phyloP scores from a whole-genome alignment of 2,888 invertebrate species.

The Sarcophaga subvicina region DNA sequence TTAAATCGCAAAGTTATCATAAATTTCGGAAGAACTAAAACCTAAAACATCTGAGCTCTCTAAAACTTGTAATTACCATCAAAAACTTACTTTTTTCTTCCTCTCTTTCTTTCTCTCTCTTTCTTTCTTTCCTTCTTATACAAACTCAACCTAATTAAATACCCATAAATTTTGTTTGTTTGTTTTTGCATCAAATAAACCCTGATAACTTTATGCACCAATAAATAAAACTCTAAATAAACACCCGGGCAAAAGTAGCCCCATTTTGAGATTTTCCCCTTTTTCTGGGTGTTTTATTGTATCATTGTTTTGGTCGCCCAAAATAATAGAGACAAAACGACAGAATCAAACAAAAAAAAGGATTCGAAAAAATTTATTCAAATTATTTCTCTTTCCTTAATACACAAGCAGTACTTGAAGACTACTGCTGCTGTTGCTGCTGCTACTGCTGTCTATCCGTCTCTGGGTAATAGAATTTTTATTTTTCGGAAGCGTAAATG shows the following conservation, averaged over 20 bases:
- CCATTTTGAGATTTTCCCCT: not conserved
- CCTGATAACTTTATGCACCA: no score
- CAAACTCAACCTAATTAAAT: no score
- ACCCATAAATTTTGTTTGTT: no score
- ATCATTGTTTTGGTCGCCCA: not conserved
- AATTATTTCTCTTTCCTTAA: not conserved
- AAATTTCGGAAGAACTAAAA: no score
- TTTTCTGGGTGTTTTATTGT: not conserved
- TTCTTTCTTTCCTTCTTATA: no score
- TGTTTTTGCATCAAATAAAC: no score
- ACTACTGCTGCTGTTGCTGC: not conserved
- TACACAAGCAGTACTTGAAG: not conserved
- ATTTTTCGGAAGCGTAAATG: conserved; percentile 79
- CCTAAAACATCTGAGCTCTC: no score
- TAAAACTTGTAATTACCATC: no score
- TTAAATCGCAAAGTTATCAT: no score
- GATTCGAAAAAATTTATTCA: not conserved
- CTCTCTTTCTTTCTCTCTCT: no score
- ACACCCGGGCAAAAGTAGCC: not conserved
- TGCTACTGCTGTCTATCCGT: not conserved
- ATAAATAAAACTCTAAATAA: no score
- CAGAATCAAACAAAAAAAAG: not conserved
- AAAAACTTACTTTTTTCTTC: no score
- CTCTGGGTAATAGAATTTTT: not conserved
- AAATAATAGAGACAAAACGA: not conserved